Base-by-base conservation (phyloP, 92 coral and sea anemone species). In the Anthopleura xanthogrammica region DNA sequence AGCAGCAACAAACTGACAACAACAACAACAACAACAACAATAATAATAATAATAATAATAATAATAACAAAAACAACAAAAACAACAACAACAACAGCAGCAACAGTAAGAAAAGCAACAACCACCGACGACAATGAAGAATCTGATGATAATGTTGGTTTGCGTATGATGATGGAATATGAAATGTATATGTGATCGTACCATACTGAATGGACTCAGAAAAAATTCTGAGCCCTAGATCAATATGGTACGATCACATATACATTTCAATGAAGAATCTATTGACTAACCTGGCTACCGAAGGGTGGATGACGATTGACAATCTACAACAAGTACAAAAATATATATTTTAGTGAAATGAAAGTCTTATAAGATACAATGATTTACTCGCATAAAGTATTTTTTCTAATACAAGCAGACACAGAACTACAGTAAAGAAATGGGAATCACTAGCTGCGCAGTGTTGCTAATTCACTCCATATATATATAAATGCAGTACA, bases 231-330 rank as follows among this genome's bases (percentile, higher is more conserved):
- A n/a, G n/a, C n/a, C n/a, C n/a, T n/a, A n/a, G n/a, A n/a, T n/a
- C n/a, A n/a, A n/a, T n/a, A n/a, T n/a, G n/a, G n/a, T n/a, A n/a
- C n/a, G n/a, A n/a, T n/a, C n/a, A n/a, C n/a, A n/a, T n/a, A n/a
- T n/a, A n/a, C n/a, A n/a, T n/a, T n/a, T n/a, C n/a, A n/a, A n/a
- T n/a, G n/a, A n/a, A 64, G 50, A 5, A 46, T 46, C 9, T 11
- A 7, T 24, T 6, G 9, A 77, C 82, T 7, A 82, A 97, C 99
- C 99, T 97, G 99, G 65, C 92, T 97, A 52, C 99, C 99, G 74
- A 97, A 97, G 14, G 99, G 99, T 76, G 99, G 98, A 78, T 97
- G 99, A n/a, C 99, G 98, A 55, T 97, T 97, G 56, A 97, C 97
- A 83, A 97, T 97, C 99, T 97, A 80, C 16, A 83, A 78, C 85